phyloP scores from a whole-genome alignment of 2,797 vertebrate genomes.

The Pelobates cultripes region DNA sequence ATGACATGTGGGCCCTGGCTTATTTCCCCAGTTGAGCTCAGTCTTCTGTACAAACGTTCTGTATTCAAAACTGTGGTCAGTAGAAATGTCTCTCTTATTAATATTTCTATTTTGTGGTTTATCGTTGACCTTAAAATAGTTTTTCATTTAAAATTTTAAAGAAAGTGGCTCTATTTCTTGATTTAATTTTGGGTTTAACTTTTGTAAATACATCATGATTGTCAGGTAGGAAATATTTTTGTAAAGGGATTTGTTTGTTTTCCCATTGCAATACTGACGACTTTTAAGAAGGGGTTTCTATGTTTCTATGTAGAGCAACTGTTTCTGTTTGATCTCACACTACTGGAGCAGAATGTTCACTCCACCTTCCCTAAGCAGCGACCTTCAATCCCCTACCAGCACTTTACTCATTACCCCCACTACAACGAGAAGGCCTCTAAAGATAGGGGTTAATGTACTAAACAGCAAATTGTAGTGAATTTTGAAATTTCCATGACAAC shows the following conservation, averaged over 20 bases:
- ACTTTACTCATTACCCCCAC: too few relatives aligned
- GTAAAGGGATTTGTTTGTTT: neutral
- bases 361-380: too few relatives aligned
- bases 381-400: too few relatives aligned
- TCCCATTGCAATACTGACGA: neutral
- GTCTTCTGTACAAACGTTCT: neutral
- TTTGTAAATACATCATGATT: neutral
- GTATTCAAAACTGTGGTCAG: constrained; percentile 3
- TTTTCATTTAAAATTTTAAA: neutral
- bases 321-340: too few relatives aligned
- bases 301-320: too few relatives aligned
- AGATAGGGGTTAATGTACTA: too few relatives aligned
- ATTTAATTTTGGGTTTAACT: neutral
- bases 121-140: neutral
- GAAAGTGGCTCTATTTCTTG: neutral
- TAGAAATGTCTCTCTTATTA: constrained; percentile 2
- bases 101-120: neutral
- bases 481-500: too few relatives aligned
- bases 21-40: neutral
- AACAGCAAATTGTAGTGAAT: too few relatives aligned
- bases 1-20: constrained; percentile 6
- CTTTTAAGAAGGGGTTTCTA: too few relatives aligned
- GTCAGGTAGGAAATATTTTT: neutral
- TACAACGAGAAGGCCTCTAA: too few relatives aligned
- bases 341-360: too few relatives aligned